Percentiles rank a stretch among this genome's conserved stretches.
These are phyloP conservation scores for Nibea albiflora DNA, from an alignment of 2,113 vertebrate species.

Conservation along the genomic window DNA sequence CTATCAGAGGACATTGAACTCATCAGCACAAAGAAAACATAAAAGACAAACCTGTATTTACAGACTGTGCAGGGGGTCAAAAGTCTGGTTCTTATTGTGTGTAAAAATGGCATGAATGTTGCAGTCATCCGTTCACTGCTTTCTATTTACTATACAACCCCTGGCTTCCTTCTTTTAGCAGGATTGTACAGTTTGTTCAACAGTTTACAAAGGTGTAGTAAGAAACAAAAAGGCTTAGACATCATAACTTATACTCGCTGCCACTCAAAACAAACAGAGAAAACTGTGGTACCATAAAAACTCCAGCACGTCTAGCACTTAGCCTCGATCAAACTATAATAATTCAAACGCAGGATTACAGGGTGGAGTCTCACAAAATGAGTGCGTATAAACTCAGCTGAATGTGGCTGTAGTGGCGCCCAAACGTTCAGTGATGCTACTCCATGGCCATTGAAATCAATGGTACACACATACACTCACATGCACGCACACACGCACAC, in stretches of 20 bases:
- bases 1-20: constrained; percentile 19
- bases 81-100: constrained; percentile 41
- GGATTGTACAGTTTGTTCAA: constrained; percentile 78
- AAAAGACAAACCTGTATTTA: constrained; percentile 65
- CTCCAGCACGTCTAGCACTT: constrained; percentile 68
- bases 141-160: constrained; percentile 73
- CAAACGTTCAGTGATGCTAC: constrained; percentile 47
- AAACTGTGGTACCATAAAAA: constrained; percentile 66
- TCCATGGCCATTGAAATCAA: constrained; percentile 42
- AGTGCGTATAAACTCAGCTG: constrained; percentile 46
- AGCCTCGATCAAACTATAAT: constrained; percentile 72
- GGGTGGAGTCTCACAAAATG: constrained; percentile 68
- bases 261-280: constrained; percentile 65
- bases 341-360: constrained; percentile 74
- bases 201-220: constrained; percentile 76
- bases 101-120: constrained; percentile 69
- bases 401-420: constrained; percentile 68
- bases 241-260: constrained; percentile 48
- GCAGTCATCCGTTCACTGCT: constrained; percentile 61
- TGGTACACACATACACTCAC: background rate
- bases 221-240: constrained; percentile 68
- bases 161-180: constrained; percentile 66
- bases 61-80: constrained; percentile 50
- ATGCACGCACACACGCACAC: background rate
- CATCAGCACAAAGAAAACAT: constrained; percentile 34